phyloP scores from a whole-genome alignment of 2,113 vertebrate genomes.

The Muntiacus reevesi region DNA sequence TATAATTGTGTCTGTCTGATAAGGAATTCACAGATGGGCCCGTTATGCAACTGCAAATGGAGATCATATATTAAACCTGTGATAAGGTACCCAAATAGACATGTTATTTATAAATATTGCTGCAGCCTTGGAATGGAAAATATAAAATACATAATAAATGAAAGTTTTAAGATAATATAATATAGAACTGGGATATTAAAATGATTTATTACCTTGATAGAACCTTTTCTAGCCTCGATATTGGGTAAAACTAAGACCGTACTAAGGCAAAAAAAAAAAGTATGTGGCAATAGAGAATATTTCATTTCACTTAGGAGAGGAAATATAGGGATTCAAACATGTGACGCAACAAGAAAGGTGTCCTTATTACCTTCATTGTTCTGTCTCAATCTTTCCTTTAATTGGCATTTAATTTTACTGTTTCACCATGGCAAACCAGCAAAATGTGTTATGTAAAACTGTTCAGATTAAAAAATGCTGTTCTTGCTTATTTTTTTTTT shows the following conservation, averaged over 20 bases:
- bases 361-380: neutral
- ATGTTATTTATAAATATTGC: conserved; percentile 65
- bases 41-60: conserved; percentile 57
- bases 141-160: conserved; percentile 59
- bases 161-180: conserved; percentile 68
- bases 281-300: conserved; percentile 15
- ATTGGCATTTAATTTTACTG: conserved; percentile 21
- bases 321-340: neutral
- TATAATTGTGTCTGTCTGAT: conserved; percentile 62
- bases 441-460: conserved; percentile 29
- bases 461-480: neutral
- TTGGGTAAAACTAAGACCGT: conserved; percentile 12
- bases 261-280: neutral
- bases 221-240: conserved; percentile 33
- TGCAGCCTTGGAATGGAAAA: conserved; percentile 37
- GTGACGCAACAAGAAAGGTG: neutral
- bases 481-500: neutral
- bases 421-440: neutral
- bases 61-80: conserved; percentile 65
- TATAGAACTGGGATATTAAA: conserved; percentile 59
- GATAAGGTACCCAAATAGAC: conserved; percentile 58
- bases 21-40: conserved; percentile 52
- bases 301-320: conserved; percentile 15
- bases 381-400: neutral
- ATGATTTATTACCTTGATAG: conserved; percentile 62